Evolutionary conservation across 64 coral and sea anemone species (phyloP), one percentile per base, ranked within the genome.

Genomic region (Pocillopora damicornis): DNA sequence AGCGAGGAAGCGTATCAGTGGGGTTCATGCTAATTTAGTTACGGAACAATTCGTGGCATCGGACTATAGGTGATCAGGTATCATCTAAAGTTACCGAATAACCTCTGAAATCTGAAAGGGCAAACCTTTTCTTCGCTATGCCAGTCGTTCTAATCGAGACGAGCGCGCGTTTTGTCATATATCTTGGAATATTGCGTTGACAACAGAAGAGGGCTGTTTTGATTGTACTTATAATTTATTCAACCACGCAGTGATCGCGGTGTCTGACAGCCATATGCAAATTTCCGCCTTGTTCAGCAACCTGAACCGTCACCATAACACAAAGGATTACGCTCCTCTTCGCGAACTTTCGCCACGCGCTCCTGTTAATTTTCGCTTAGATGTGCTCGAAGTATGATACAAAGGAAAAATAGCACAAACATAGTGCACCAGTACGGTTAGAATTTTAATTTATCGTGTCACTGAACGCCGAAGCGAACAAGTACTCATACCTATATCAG

Each of bases 221-320:
- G 64, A 67, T 84, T 58, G 13, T 37, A 45, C 36, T 77, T 56
- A 60, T 79, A 22, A 84, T 71, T 67, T 45, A 84, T 84, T 84
- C 81, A 84, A 72, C 25, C 81, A 69, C 9, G 36, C 20, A 20
- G 17, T 4, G 37, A 25, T 42, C 51, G 2, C 57, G 7, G 71
- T 72, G 63, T 56, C 81, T 84, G 81, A 84, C 81, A 84, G 37
- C 63, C 63, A 22, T 25, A 84, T 84, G 81, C 81, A 84, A 84
- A 84, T 84, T 84, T 71, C 63, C 63, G 22, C 23, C 18, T 35
- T 20, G 26, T 13, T 60, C 15, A 30, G 79, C 20, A 81, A 30
- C 13, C 30, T 8, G 67, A 77, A 42, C 42, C 75, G 38, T 84
- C 35, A 2, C 64, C 23, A 80, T 14, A 30, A 62, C 22, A 80